Evolutionary conservation across 2,888 invertebrate genomes (phyloP).

Genomic region (Deilephila elpenor): DNA sequence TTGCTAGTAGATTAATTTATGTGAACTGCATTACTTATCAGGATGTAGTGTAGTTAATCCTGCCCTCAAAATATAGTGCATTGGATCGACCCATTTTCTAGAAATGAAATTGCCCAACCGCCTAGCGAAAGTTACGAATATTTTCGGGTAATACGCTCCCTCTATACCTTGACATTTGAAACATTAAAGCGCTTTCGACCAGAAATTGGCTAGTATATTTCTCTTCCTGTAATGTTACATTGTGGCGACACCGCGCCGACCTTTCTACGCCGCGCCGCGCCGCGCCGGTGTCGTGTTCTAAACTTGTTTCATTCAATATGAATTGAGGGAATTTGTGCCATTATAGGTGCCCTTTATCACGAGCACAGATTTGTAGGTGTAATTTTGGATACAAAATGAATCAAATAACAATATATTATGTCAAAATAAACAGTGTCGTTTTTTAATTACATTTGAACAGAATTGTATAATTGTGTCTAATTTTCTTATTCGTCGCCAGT

Average conservation of each 20-base stretch:
- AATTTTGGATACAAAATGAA: not conserved
- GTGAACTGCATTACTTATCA: too few relatives aligned
- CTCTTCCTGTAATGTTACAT: slow-evolving; percentile 30
- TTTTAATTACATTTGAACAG: too few relatives aligned
- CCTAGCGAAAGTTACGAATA: not conserved
- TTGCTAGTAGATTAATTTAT: too few relatives aligned
- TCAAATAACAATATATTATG: not conserved
- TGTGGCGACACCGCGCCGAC: slow-evolving; percentile 39
- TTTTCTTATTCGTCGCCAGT: too few relatives aligned
- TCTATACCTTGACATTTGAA: not conserved
- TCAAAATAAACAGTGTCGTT: not conserved
- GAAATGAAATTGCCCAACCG: too few relatives aligned
- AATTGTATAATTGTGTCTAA: too few relatives aligned
- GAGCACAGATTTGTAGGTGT: not conserved
- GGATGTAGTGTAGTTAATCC: too few relatives aligned
- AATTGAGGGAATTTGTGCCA: not conserved
- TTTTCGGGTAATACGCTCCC: not conserved
- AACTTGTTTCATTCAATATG: slow-evolving; percentile 39
- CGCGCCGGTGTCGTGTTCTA: slow-evolving; percentile 40
- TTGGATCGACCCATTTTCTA: too few relatives aligned
- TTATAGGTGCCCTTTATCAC: slow-evolving; percentile 12
- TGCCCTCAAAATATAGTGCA: too few relatives aligned
- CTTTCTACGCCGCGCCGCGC: slow-evolving; percentile 42
- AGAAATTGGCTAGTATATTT: slow-evolving; percentile 21
- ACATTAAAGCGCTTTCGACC: not conserved